phyloP scores from a whole-genome alignment of 2,113 vertebrate species.

The Sialia sialis region DNA sequence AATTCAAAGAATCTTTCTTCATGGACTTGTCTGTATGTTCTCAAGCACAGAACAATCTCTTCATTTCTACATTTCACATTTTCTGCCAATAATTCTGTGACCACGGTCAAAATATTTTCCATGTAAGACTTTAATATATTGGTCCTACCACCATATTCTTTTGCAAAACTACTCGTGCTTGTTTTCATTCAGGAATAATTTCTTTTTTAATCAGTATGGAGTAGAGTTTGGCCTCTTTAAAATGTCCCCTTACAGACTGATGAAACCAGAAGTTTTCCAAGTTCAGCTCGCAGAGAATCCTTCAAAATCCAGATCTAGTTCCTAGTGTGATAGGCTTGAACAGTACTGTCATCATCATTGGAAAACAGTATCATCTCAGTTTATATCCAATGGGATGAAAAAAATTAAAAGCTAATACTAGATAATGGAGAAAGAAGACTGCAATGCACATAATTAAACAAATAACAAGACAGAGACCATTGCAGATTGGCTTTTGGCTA shows the following conservation, averaged over 20 bases:
- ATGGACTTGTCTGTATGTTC: neutral
- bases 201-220: neutral
- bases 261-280: neutral
- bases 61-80: neutral
- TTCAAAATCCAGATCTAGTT: neutral
- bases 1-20: neutral
- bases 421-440: neutral
- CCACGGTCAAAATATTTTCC: neutral
- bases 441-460: neutral
- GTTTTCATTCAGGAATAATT: neutral
- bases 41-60: neutral
- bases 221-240: neutral
- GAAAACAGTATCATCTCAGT: neutral
- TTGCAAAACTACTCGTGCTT: neutral
- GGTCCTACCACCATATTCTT: neutral
- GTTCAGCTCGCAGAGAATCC: neutral
- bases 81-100: neutral
- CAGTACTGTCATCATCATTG: neutral
- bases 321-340: neutral
- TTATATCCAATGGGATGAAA: neutral
- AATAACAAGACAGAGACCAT: neutral
- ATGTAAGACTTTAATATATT: neutral
- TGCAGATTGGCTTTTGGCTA: neutral
- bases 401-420: neutral
- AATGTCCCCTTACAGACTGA: neutral